Base-by-base conservation (phyloP, 2,113 vertebrate genomes). In the Balaenoptera acutorostrata region DNA sequence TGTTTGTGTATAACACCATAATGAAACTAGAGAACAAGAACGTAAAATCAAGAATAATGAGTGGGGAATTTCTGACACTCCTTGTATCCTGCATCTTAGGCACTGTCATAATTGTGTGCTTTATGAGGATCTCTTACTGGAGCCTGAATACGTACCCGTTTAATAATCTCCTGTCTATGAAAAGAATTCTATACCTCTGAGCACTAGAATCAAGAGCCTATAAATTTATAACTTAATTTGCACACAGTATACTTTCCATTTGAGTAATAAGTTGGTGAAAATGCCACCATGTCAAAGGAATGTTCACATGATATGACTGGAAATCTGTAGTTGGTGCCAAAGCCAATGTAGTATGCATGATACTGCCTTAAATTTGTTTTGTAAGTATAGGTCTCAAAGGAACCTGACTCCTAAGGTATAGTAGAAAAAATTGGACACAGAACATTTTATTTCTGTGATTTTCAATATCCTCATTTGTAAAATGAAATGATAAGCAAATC, bases 191-290 rank as follows among this genome's bases (percentile, higher is more conserved):
- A 9, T 82, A 52, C 39, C 77, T 75, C 18, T 2, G 33, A 90
- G 52, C 25, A 39, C 33, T 82, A 88, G 66, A 55, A 84, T 85
- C 36, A 95, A 63, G 36, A 88, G 39, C 33, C 68, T 97, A 95
- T 96, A 95, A 11, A 91, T 86, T 78, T 91, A 85, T 93, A 69
- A 92, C 68, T 93, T 88, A 86, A 61, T 93, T 97, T 64, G 8
- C 64, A 93, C 21, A 23, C 12, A 84, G n/a, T 84, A 64, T 87
- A 87, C 85, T 87, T 90, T 97, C 25, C 36, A 89, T 81, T 96
- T 88, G 36, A 71, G 20, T 83, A 95, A 78, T 57, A 93, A 95
- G 41, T 88, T 92, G 71, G 31, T 66, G 23, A 85, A 89, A 97
- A 90, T 87, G 36, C 69, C 33, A 94, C 11, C 55, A 52, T 61